phyloP scores from a whole-genome alignment of 2,113 vertebrate species.

The Ceyx cyanopectus region DNA sequence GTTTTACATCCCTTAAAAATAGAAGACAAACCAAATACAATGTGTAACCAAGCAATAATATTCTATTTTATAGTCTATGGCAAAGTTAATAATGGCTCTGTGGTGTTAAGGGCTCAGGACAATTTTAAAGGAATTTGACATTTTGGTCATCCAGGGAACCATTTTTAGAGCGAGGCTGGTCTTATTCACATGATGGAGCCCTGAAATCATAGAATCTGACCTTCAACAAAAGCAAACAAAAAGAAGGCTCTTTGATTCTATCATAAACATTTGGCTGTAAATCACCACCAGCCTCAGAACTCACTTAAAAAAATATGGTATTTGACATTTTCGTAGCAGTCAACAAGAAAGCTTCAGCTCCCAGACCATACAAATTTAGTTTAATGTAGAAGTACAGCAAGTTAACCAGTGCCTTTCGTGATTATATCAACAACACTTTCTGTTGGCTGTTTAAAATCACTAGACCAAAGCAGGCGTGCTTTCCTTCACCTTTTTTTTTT shows the following conservation, averaged over 20 bases:
- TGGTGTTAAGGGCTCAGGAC: constrained; percentile 40
- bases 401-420: constrained; percentile 4
- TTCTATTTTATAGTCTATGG: constrained; percentile 42
- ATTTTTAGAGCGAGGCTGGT: not conserved
- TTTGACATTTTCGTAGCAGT: constrained; percentile 44
- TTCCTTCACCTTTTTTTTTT: not conserved
- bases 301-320: constrained; percentile 29
- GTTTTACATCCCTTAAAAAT: constrained; percentile 3
- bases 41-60: constrained; percentile 25
- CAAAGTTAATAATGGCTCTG: constrained; percentile 53
- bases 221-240: constrained; percentile 18
- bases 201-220: constrained; percentile 12
- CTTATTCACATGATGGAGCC: not conserved
- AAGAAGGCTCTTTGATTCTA: not conserved
- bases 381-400: constrained; percentile 11
- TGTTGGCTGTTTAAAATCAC: constrained; percentile 60
- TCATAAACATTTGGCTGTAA: constrained; percentile 33
- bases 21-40: constrained; percentile 2
- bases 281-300: not conserved
- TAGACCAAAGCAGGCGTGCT: constrained; percentile 21
- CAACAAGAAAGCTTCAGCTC: constrained; percentile 17
- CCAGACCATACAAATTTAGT: constrained; percentile 9
- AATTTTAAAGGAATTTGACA: constrained; percentile 62
- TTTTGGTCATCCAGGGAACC: constrained; percentile 50
- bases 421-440: constrained; percentile 55